These are phyloP conservation scores for Rhodeus uyekii DNA, from an alignment of 2,797 vertebrate genomes.

Conservation along the genomic window DNA sequence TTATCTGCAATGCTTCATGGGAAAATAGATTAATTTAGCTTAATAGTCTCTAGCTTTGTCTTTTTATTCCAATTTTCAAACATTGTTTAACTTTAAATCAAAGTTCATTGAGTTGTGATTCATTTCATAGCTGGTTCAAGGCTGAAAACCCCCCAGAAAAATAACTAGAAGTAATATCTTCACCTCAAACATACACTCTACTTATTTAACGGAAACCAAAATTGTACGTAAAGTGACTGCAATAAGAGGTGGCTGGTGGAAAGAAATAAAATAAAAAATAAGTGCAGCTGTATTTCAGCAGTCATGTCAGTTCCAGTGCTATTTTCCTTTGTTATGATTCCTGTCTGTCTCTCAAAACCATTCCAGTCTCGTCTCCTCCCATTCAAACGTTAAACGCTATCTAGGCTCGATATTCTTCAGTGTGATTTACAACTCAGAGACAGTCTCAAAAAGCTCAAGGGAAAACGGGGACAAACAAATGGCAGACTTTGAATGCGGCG, in stretches of 20 bases:
- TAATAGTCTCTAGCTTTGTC: not conserved
- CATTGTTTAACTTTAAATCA: not conserved
- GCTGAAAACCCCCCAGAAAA: not conserved
- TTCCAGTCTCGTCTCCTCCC: conserved; percentile 43
- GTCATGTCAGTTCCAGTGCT: conserved; percentile 1
- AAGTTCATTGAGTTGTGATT: not conserved
- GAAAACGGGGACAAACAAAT: conserved; percentile 50
- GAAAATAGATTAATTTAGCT: not conserved
- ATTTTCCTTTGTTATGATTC: conserved; percentile 46
- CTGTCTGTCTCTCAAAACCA: conserved; percentile 26
- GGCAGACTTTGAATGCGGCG: conserved; percentile 44
- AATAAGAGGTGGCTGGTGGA: not conserved
- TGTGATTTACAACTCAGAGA: conserved; percentile 37
- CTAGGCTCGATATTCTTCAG: conserved; percentile 38
- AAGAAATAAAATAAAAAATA: not conserved
- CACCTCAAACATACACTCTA: conserved; percentile 7
- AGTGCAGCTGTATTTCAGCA: conserved; percentile 6
- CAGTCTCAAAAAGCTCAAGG: conserved; percentile 36
- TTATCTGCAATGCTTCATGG: not conserved
- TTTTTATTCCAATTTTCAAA: not conserved
- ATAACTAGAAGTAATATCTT: not conserved
- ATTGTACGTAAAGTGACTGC: not conserved
- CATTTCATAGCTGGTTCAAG: not conserved
- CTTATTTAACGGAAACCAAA: conserved; percentile 15
- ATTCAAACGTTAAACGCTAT: conserved; percentile 38